phyloP scores from a whole-genome alignment of 2,888 invertebrate species.

The Eupelmus urozonus region DNA sequence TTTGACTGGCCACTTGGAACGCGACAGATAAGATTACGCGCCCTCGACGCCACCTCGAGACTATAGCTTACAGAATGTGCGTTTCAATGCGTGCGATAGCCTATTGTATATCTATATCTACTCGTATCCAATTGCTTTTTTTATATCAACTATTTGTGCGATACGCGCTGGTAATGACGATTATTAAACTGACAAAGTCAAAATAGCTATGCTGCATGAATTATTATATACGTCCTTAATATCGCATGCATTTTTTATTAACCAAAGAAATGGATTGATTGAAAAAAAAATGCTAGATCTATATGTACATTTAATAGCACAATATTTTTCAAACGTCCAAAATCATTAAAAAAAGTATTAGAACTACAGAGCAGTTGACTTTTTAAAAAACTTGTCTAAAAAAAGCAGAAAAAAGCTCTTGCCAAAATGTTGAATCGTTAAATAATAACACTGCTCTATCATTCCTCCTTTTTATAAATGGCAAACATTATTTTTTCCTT shows the following conservation, averaged over 20 bases:
- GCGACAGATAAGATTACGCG: too few relatives aligned
- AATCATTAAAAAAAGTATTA: not conserved
- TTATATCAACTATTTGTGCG: too few relatives aligned
- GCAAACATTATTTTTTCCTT: not conserved
- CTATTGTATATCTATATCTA: too few relatives aligned
- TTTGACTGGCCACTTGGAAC: too few relatives aligned
- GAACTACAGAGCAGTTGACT: not conserved
- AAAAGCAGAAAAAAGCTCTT: not conserved
- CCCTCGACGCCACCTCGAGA: too few relatives aligned
- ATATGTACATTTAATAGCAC: not conserved
- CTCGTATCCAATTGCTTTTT: too few relatives aligned
- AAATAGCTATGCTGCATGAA: too few relatives aligned
- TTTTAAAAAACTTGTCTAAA: not conserved
- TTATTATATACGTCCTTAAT: too few relatives aligned
- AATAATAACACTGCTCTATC: constrained; percentile 53
- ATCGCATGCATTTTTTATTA: not conserved
- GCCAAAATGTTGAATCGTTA: constrained; percentile 34
- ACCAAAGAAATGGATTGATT: not conserved
- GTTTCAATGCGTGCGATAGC: too few relatives aligned
- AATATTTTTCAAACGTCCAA: not conserved
- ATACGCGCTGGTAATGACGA: too few relatives aligned
- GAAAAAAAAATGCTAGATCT: not conserved
- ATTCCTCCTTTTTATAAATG: constrained; percentile 13
- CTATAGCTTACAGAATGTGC: too few relatives aligned
- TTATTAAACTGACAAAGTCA: too few relatives aligned